Evolutionary conservation across 2,797 vertebrate genomes (phyloP).

Genomic region (Dicrostonyx torquatus): DNA sequence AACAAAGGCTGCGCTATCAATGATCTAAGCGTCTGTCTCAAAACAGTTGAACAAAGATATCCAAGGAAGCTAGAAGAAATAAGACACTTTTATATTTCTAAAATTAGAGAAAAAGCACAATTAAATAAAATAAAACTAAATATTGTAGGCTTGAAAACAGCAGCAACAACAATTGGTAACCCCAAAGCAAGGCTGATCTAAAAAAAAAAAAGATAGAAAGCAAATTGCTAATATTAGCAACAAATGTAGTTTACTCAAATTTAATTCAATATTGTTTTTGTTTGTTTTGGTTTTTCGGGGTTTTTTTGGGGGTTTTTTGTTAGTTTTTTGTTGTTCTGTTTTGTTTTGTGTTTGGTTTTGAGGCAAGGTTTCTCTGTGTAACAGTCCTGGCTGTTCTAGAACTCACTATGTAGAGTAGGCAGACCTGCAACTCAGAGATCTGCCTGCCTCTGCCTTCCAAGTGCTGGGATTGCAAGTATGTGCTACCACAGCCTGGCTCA

Average conservation of each 20-base stretch:
- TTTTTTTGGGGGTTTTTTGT: too few species aligned
- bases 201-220: background rate
- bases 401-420: background rate
- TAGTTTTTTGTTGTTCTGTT: too few species aligned
- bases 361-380: background rate
- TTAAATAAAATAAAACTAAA: slow-evolving; percentile 42
- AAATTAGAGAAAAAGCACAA: slow-evolving; percentile 24
- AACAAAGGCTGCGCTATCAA: background rate
- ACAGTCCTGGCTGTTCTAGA: background rate
- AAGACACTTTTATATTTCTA: slow-evolving; percentile 35
- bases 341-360: too few species aligned
- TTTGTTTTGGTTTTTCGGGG: too few species aligned
- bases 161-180: background rate
- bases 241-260: background rate
- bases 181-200: background rate
- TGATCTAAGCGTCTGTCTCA: background rate
- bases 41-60: background rate
- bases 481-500: background rate
- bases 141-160: background rate
- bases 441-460: background rate
- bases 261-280: background rate
- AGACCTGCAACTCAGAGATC: background rate
- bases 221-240: background rate
- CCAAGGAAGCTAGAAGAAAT: background rate
- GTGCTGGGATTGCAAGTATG: too few species aligned